Conservation (phyloP, 2,113 vertebrate genomes). For the Chroicocephalus ridibundus region DNA sequence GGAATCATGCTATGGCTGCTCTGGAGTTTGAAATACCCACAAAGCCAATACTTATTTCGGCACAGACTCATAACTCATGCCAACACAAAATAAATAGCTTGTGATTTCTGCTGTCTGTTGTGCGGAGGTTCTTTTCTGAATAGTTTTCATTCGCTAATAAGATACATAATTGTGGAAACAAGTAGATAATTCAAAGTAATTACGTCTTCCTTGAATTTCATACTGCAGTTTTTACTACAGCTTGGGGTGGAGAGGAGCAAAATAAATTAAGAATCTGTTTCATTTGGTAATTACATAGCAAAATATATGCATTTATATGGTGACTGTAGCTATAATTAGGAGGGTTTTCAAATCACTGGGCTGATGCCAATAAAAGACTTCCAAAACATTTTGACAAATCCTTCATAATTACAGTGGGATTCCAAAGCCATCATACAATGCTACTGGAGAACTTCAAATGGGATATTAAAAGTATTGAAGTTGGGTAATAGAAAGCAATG, state of each 20-base stretch:
- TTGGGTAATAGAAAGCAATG: neutral
- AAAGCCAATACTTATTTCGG: neutral
- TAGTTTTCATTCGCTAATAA: neutral
- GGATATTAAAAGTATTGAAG: neutral
- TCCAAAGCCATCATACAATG: neutral
- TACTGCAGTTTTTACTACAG: neutral
- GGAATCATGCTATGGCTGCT: neutral
- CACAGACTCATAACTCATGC: neutral
- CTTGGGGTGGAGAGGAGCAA: neutral
- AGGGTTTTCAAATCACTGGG: neutral
- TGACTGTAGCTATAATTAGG: neutral
- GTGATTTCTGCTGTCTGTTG: neutral
- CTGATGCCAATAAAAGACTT: neutral
- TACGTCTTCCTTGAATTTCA: neutral
- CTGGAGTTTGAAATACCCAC: neutral
- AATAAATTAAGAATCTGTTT: neutral
- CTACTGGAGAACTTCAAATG: neutral
- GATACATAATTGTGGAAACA: neutral
- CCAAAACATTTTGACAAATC: neutral
- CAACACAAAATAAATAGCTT: neutral
- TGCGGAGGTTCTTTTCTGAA: neutral
- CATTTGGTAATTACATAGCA: neutral
- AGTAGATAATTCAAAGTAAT: conserved; percentile 2
- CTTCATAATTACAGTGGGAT: neutral
- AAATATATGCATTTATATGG: neutral